Percentiles rank a stretch among this genome's conserved stretches.
These are phyloP conservation scores for Myiopsitta monachus DNA, from an alignment of 2,113 vertebrate species.

Conservation along the genomic window DNA sequence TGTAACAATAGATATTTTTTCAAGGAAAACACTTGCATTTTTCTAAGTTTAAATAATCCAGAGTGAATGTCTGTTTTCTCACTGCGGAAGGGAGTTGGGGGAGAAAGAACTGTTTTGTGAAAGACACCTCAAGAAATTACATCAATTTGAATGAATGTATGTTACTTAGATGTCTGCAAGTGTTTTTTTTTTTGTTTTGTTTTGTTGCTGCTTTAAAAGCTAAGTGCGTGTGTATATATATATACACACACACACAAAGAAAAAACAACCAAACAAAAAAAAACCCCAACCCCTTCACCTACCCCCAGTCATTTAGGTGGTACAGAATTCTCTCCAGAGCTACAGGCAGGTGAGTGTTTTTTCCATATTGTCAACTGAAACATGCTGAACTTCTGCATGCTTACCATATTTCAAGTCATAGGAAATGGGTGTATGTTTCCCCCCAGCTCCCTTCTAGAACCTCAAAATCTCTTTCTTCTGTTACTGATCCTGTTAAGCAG, in stretches of 20 bases:
- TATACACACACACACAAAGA: too few species aligned
- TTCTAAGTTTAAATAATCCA: conserved; percentile 76
- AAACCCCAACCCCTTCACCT: background rate
- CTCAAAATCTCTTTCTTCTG: background rate
- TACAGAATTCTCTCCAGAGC: background rate
- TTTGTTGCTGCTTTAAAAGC: background rate
- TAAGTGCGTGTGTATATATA: too few species aligned
- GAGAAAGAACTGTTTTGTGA: background rate
- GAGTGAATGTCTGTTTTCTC: conserved; percentile 61
- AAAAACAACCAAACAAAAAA: too few species aligned
- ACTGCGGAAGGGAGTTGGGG: background rate
- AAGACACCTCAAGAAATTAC: conserved; percentile 7
- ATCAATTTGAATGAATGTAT: background rate
- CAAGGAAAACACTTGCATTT: conserved; percentile 80
- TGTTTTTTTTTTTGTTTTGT: background rate
- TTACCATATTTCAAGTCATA: background rate
- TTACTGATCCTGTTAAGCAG: background rate
- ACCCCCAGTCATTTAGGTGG: background rate
- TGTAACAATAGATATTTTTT: conserved; percentile 84
- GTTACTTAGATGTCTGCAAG: background rate
- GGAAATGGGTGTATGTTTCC: background rate
- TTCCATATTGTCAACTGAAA: background rate
- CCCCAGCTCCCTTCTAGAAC: background rate
- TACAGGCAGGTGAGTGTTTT: background rate
- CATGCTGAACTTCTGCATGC: background rate